phyloP scores from a whole-genome alignment of 2,797 vertebrate genomes.

The Xenentodon cancila region DNA sequence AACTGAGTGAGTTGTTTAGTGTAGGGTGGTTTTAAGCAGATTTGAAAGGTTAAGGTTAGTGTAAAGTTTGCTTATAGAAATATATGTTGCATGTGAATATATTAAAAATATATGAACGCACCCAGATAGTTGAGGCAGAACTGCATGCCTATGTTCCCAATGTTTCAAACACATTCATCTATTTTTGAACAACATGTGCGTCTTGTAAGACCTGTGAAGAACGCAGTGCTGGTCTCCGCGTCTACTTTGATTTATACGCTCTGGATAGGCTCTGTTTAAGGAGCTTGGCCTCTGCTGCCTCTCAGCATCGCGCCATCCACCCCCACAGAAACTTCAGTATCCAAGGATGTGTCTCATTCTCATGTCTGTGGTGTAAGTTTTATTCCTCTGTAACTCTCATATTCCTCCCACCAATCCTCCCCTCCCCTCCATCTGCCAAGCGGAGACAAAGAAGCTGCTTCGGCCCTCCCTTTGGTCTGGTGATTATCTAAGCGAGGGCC shows the following conservation, averaged over 20 bases:
- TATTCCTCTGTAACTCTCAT: slow-evolving; percentile 72
- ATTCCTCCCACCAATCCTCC: slow-evolving; percentile 72
- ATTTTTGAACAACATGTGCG: slow-evolving; percentile 40
- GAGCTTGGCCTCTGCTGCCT: slow-evolving; percentile 45
- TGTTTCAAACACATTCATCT: slow-evolving; percentile 26
- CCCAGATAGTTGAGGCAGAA: slow-evolving; percentile 17
- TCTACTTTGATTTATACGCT: slow-evolving; percentile 58
- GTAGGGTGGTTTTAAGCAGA: not conserved
- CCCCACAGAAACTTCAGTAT: slow-evolving; percentile 46
- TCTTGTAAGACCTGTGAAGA: slow-evolving; percentile 41
- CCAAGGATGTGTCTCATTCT: slow-evolving; percentile 74
- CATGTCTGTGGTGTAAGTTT: slow-evolving; percentile 73
- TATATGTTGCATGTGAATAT: not conserved
- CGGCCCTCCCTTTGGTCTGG: slow-evolving; percentile 67
- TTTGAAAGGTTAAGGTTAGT: not conserved
- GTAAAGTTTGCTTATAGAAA: not conserved
- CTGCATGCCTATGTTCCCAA: slow-evolving; percentile 34
- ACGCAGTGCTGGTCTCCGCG: slow-evolving; percentile 26
- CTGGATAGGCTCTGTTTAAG: slow-evolving; percentile 46
- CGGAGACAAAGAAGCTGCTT: slow-evolving; percentile 77
- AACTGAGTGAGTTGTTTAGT: no score
- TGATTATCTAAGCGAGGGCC: slow-evolving; percentile 73
- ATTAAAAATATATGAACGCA: not conserved
- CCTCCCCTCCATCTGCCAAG: slow-evolving; percentile 68
- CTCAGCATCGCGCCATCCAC: slow-evolving; percentile 41